Conservation (phyloP, 2,888 invertebrate genomes). For the Pristionchus japonicus region DNA sequence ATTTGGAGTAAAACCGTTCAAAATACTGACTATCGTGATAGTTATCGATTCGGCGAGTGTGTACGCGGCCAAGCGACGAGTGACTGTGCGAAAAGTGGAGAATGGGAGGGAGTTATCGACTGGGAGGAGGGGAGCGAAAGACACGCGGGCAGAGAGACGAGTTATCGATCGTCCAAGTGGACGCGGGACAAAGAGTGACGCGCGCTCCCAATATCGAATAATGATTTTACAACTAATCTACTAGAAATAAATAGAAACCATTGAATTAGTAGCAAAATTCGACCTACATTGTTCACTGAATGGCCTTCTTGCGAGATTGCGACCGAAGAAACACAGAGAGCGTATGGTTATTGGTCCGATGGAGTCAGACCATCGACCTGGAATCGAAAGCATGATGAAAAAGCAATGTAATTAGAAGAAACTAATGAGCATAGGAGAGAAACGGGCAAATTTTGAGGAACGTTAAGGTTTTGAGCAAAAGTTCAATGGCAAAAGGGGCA, state of each 20-base stretch:
- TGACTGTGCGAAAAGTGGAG: not conserved
- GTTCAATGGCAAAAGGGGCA: not conserved
- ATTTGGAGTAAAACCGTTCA: not conserved
- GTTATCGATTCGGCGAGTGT: not conserved
- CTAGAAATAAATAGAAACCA: not conserved
- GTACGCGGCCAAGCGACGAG: not conserved
- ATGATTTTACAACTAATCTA: not conserved
- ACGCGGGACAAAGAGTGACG: not conserved
- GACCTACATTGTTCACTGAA: not conserved
- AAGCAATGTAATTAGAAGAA: not conserved
- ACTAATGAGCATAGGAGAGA: not conserved
- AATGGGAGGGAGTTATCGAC: slow-evolving; percentile 22
- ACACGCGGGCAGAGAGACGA: not conserved
- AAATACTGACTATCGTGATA: not conserved
- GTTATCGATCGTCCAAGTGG: not conserved
- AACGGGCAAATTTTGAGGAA: not conserved
- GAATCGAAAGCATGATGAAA: not conserved
- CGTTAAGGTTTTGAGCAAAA: too few species aligned
- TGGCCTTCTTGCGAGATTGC: not conserved
- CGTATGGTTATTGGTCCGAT: not conserved
- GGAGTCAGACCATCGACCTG: not conserved
- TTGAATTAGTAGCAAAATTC: not conserved
- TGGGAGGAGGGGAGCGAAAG: not conserved
- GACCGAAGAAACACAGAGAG: not conserved
- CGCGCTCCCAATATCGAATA: not conserved